phyloP scores from a whole-genome alignment of 2,797 vertebrate genomes.

The Psittacula echo region DNA sequence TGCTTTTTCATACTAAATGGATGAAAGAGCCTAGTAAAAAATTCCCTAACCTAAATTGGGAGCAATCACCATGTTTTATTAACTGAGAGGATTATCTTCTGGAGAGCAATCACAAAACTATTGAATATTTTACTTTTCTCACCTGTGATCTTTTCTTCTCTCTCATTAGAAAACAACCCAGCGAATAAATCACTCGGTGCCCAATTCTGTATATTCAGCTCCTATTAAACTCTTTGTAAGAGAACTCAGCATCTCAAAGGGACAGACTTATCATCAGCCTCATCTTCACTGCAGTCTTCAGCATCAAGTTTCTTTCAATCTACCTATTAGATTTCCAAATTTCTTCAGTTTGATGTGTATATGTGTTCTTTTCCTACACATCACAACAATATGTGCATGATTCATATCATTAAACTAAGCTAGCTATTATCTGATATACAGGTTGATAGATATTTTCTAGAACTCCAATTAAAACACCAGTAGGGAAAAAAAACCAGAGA shows the following conservation, averaged over 20 bases:
- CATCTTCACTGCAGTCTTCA: neutral
- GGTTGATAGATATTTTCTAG: neutral
- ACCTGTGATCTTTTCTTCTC: slow-evolving; percentile 64
- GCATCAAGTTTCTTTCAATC: neutral
- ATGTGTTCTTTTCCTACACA: neutral
- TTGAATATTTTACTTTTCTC: slow-evolving; percentile 67
- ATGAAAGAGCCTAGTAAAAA: slow-evolving; percentile 13
- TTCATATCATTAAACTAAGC: neutral
- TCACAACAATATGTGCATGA: neutral
- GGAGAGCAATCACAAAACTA: slow-evolving; percentile 64
- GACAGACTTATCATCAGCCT: neutral
- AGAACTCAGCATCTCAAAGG: neutral
- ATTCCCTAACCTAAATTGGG: slow-evolving; percentile 13
- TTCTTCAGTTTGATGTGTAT: neutral
- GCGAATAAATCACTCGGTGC: slow-evolving; percentile 58
- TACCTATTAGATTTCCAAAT: neutral
- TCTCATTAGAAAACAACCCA: slow-evolving; percentile 61
- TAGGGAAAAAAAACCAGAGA: neutral
- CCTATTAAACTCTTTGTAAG: slow-evolving; percentile 30
- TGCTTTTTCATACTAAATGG: slow-evolving; percentile 33
- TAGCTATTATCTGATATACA: neutral
- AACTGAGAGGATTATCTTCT: slow-evolving; percentile 53
- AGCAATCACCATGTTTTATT: slow-evolving; percentile 65
- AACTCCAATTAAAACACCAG: neutral
- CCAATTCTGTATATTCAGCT: slow-evolving; percentile 34